Base-by-base conservation (phyloP, 2,113 vertebrate species). In the Cyphomyrus plagiostoma region DNA sequence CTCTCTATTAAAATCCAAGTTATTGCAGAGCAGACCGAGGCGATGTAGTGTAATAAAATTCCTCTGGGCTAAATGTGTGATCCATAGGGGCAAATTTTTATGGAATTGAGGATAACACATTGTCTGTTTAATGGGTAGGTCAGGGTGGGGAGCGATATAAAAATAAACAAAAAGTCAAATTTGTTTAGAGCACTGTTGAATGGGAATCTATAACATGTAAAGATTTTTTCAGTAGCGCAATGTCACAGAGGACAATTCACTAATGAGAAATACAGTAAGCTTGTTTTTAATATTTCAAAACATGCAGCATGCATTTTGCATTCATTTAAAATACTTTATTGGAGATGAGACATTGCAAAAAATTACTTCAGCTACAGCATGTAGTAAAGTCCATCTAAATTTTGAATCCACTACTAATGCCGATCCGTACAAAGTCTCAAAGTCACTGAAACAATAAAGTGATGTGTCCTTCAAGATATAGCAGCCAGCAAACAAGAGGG, bases 21-120 rank as follows among this genome's bases (percentile, higher is more conserved):
- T 45, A 91, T 92, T 92, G 70, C 58, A 89, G 89, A 89, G 90
- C 83, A 88, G 90, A 91, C 89, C 93, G 74, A 90, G 90, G 90
- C 92, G 92, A 93, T 93, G 91, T 88, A 42, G 92, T 91, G 91
- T 94, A 92, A 91, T 87, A 13, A 62, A 91, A 89, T 90, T 89
- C 86, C 17, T 39, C 13, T 9, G 45, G 70, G 45, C 35, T 42
- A 85, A 74, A 89, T 23, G 56, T 45, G 50, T 74, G 21, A 26
- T 89, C 45, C 45, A 26, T n/a, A 45, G 21, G 13, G 30, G 52
- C 21, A 26, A 74, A 89, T 50, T 85, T 86, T 74, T 58, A 86
- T 74, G 58, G 42, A 89, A 86, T 87, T 86, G 58, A 89, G 42
- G 13, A 50, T 70, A 74, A 89, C 88, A 39, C 85, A 13, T 23